phyloP scores from a whole-genome alignment of 92 coral and sea anemone species.

The Porites evermanni region DNA sequence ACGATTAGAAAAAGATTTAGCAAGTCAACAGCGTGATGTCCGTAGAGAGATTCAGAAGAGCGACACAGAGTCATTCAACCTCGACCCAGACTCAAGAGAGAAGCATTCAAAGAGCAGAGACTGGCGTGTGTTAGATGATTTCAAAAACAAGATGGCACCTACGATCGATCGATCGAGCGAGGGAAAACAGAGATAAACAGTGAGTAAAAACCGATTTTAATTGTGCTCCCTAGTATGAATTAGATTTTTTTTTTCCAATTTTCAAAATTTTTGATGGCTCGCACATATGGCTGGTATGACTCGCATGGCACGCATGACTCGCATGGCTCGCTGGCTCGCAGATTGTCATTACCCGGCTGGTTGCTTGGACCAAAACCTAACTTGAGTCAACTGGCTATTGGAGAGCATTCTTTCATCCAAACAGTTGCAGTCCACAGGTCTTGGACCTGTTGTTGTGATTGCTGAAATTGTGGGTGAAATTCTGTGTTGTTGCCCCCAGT shows the following conservation, averaged over 20 bases:
- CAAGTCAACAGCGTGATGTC: slow-evolving; percentile 5
- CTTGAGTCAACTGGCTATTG: slow-evolving; percentile 17
- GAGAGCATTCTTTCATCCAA: slow-evolving; percentile 3
- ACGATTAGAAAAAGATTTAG: not conserved
- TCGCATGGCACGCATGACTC: too few species aligned
- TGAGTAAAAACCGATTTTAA: slow-evolving; percentile 26
- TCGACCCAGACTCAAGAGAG: not conserved
- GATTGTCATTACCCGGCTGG: not conserved
- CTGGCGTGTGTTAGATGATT: slow-evolving; percentile 11
- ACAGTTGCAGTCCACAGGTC: too few species aligned
- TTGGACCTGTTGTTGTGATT: too few species aligned
- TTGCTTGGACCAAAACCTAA: slow-evolving; percentile 13
- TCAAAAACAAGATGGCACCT: slow-evolving; percentile 37
- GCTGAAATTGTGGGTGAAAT: too few species aligned
- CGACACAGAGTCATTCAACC: not conserved
- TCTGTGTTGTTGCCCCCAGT: too few species aligned
- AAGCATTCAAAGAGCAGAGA: not conserved
- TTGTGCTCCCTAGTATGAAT: slow-evolving; percentile 14
- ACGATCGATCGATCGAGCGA: slow-evolving; percentile 32
- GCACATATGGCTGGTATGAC: not conserved
- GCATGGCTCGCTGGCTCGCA: slow-evolving; percentile 6
- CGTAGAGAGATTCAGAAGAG: slow-evolving; percentile 10
- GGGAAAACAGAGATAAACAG: slow-evolving; percentile 34
- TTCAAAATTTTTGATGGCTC: not conserved
- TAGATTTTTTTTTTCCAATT: too few species aligned